These are phyloP conservation scores for Syngnathus acus DNA, from an alignment of 2,797 vertebrate species.

Conservation along the genomic window DNA sequence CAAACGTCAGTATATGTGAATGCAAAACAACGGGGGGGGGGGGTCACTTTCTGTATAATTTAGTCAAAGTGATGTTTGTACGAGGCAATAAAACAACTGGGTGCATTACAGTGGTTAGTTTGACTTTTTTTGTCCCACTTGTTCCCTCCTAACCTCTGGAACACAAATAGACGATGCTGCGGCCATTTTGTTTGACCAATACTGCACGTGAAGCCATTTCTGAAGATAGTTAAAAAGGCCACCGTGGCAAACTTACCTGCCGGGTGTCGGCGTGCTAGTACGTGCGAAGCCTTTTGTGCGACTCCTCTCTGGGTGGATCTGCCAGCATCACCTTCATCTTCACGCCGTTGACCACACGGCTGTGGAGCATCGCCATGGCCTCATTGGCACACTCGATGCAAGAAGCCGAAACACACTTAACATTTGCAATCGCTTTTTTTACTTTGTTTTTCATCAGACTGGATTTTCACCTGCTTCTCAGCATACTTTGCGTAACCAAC, in stretches of 20 bases:
- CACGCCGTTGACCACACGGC: slow-evolving; percentile 85
- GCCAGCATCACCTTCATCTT: slow-evolving; percentile 94
- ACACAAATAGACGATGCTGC: not conserved
- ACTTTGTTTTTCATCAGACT: not conserved
- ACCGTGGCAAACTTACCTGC: not conserved
- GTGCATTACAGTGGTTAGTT: not conserved
- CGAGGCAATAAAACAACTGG: not conserved
- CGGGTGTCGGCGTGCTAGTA: slow-evolving; percentile 60
- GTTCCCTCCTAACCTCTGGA: not conserved
- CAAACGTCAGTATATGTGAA: not conserved
- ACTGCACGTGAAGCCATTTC: not conserved
- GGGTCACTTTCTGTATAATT: not conserved
- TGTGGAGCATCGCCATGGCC: slow-evolving; percentile 82
- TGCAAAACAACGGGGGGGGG: not conserved
- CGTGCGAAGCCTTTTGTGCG: slow-evolving; percentile 89
- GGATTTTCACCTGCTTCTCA: slow-evolving; percentile 67
- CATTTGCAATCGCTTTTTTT: not conserved
- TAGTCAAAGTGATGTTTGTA: not conserved
- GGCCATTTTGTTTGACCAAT: not conserved
- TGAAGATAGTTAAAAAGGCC: not conserved
- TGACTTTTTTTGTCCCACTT: not conserved
- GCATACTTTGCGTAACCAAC: slow-evolving; percentile 91
- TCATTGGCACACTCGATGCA: slow-evolving; percentile 76
- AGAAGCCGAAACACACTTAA: not conserved
- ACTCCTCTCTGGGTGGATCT: slow-evolving; percentile 86